phyloP scores from a whole-genome alignment of 1,140 invertebrate genomes.

The Araneus ventricosus region DNA sequence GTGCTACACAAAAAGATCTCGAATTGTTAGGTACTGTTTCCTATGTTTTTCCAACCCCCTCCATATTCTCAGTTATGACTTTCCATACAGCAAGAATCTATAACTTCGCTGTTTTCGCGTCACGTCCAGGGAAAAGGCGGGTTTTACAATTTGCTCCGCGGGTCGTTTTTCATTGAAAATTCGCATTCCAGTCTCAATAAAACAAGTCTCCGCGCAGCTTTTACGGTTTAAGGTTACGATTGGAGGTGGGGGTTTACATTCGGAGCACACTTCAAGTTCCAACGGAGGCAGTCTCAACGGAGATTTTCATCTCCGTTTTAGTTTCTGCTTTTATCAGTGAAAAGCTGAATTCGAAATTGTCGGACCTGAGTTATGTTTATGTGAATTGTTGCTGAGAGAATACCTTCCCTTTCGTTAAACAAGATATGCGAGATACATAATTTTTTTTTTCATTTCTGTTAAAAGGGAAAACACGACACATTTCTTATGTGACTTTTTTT shows the following conservation, averaged over 20 bases:
- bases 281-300: not conserved
- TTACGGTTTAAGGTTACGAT: conserved; percentile 59
- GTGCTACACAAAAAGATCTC: not conserved
- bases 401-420: not conserved
- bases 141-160: conserved; percentile 28
- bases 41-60: not conserved
- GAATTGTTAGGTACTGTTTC: not conserved
- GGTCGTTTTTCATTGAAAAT: conserved; percentile 41
- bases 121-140: not conserved
- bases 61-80: not conserved
- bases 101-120: not conserved
- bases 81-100: not conserved
- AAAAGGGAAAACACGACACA: no score
- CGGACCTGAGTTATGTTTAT: not conserved
- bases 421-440: not conserved
- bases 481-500: no score
- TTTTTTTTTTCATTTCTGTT: not conserved
- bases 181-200: not conserved
- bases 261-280: not conserved
- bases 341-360: not conserved
- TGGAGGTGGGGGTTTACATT: conserved; percentile 10
- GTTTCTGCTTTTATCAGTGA: not conserved
- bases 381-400: not conserved
- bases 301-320: not conserved
- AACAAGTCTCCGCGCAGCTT: not conserved